A percentile compares a stretch with the other conserved stretches of the same genome.
phyloP scores from a whole-genome alignment of 2,113 vertebrate species.

The Hystrix brachyura region DNA sequence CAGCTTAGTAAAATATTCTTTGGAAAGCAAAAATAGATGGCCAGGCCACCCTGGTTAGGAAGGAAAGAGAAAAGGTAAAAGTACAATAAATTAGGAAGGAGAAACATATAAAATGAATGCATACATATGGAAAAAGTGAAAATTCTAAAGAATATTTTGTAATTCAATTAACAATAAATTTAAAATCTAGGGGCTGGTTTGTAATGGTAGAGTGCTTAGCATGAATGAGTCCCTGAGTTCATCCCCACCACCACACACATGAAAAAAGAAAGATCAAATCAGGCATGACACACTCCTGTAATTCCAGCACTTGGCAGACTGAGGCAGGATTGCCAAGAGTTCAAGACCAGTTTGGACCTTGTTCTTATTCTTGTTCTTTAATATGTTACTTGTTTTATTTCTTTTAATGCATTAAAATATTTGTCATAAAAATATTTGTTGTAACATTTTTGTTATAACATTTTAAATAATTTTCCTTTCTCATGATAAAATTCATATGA shows the following conservation, averaged over 20 bases:
- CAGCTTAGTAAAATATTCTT: not conserved
- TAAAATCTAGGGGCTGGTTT: not conserved
- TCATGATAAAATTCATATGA: not conserved
- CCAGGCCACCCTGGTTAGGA: not conserved
- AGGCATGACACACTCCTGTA: not conserved
- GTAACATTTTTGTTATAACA: not conserved
- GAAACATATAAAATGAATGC: not conserved
- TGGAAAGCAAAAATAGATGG: not conserved
- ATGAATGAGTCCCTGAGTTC: not conserved
- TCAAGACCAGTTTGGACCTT: not conserved
- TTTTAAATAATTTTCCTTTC: constrained; percentile 3
- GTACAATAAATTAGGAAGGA: not conserved
- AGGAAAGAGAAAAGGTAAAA: not conserved
- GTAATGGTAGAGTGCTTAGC: not conserved
- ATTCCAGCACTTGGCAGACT: not conserved
- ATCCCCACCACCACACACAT: not conserved
- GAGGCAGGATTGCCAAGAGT: not conserved
- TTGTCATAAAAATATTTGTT: not conserved
- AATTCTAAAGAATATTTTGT: not conserved
- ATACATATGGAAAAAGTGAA: not conserved
- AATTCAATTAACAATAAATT: not conserved
- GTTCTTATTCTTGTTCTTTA: constrained; percentile 14
- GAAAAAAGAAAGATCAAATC: not conserved
- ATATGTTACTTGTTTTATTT: constrained; percentile 5
- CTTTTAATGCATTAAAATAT: not conserved